phyloP scores from a whole-genome alignment of 2,797 vertebrate species.

The Bradypus variegatus region DNA sequence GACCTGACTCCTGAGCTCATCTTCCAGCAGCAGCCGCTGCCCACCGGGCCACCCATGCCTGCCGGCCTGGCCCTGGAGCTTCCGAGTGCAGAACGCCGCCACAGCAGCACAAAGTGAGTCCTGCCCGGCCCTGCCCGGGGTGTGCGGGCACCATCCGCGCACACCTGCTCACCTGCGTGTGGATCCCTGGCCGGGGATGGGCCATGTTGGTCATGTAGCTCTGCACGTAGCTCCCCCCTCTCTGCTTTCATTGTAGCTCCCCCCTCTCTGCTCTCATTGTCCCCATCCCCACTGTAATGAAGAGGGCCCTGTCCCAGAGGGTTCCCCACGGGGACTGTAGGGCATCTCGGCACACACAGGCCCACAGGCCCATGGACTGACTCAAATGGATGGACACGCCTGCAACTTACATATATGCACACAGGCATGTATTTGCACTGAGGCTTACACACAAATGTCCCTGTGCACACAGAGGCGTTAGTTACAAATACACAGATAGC shows the following conservation, averaged over 20 bases:
- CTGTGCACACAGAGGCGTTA: background rate
- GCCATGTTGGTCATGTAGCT: background rate
- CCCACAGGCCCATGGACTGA: background rate
- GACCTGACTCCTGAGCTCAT: slow-evolving; percentile 93
- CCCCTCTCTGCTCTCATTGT: background rate
- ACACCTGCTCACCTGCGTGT: rapidly evolving
- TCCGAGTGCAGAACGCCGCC: slow-evolving; percentile 79
- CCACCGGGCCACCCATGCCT: slow-evolving; percentile 73
- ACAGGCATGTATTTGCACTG: background rate
- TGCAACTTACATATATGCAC: rapidly evolving
- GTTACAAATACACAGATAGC: background rate
- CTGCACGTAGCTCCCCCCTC: too few species aligned
- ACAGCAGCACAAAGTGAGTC: slow-evolving; percentile 91
- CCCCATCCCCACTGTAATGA: background rate
- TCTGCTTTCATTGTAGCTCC: background rate
- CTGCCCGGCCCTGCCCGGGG: background rate
- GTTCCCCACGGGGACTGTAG: background rate
- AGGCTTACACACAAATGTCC: rapidly evolving
- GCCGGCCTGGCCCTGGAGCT: slow-evolving; percentile 64
- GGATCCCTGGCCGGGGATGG: background rate
- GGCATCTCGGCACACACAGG: background rate
- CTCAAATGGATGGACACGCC: background rate
- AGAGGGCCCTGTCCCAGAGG: background rate
- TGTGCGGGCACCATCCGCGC: background rate
- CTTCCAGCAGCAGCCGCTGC: slow-evolving; percentile 87